phyloP scores from a whole-genome alignment of 2,113 vertebrate species.

The Chamaetylas fuelleborni region DNA sequence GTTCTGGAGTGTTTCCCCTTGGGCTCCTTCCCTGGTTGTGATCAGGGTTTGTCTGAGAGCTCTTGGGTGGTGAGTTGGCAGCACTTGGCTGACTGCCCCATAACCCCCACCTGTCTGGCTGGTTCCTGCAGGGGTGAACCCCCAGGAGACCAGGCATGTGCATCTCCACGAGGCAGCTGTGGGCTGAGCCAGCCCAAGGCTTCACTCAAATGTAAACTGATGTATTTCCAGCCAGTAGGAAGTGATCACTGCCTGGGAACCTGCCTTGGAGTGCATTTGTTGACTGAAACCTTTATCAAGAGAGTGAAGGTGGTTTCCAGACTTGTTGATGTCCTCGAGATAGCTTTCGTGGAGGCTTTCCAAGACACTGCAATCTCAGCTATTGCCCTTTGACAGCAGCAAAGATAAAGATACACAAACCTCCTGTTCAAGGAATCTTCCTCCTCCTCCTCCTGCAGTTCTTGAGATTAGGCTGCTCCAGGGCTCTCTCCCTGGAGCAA shows the following conservation, averaged over 20 bases:
- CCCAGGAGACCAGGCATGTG: background rate
- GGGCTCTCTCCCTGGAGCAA: background rate
- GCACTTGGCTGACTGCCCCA: background rate
- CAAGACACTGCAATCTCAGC: conserved; percentile 5
- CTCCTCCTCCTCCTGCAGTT: background rate
- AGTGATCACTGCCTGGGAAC: background rate
- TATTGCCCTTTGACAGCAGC: conserved; percentile 57
- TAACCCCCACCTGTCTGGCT: background rate
- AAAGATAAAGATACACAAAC: conserved; percentile 19
- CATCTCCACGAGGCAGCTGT: background rate
- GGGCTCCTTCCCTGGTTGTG: background rate
- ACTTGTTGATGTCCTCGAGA: background rate
- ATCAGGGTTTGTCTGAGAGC: background rate
- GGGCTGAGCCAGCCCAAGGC: background rate
- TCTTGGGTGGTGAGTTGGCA: background rate
- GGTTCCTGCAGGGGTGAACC: background rate
- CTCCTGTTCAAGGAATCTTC: background rate
- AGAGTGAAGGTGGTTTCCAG: conserved; percentile 54
- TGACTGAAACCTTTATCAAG: conserved; percentile 39
- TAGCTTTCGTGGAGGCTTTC: background rate
- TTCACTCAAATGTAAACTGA: background rate
- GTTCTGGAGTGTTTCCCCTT: background rate
- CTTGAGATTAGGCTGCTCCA: background rate
- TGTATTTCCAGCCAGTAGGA: background rate
- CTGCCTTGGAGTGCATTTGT: background rate